These are phyloP conservation scores for Phalera bucephala DNA, from an alignment of 2,888 invertebrate genomes.

Conservation along the genomic window DNA sequence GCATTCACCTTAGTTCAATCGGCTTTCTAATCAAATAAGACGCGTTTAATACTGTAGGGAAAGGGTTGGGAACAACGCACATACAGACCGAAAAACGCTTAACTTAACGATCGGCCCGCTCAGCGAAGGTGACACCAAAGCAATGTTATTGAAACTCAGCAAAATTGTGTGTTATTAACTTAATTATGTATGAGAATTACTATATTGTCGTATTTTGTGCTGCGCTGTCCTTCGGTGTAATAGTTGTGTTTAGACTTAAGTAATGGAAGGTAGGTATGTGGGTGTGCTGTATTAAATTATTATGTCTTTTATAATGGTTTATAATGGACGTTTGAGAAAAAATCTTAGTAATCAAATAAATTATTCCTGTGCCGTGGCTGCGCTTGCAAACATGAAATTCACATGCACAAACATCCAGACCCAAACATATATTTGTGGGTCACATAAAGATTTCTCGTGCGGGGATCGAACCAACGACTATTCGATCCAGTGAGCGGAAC, in stretches of 20 bases:
- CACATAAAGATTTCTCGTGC: too few relatives aligned
- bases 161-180: not conserved
- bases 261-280: not conserved
- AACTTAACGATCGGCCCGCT: constrained; percentile 2
- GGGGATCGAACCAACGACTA: too few relatives aligned
- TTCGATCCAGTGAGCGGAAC: too few relatives aligned
- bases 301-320: too few relatives aligned
- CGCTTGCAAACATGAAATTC: too few relatives aligned
- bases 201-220: constrained; percentile 5
- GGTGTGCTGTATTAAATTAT: too few relatives aligned
- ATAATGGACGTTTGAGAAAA: too few relatives aligned
- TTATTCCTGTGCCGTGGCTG: too few relatives aligned
- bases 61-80: constrained; percentile 50
- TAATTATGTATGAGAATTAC: not conserved
- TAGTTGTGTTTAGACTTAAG: not conserved
- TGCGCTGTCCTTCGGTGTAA: not conserved
- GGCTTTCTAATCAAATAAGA: constrained; percentile 80
- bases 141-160: not conserved
- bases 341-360: too few relatives aligned
- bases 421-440: too few relatives aligned
- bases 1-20: constrained; percentile 79
- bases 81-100: constrained; percentile 41
- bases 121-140: not conserved
- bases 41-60: constrained; percentile 61
- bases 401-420: too few relatives aligned